Percentiles rank a stretch among this genome's conserved stretches.
Conservation (phyloP, 2,797 vertebrate species). For the Ispidina picta region DNA sequence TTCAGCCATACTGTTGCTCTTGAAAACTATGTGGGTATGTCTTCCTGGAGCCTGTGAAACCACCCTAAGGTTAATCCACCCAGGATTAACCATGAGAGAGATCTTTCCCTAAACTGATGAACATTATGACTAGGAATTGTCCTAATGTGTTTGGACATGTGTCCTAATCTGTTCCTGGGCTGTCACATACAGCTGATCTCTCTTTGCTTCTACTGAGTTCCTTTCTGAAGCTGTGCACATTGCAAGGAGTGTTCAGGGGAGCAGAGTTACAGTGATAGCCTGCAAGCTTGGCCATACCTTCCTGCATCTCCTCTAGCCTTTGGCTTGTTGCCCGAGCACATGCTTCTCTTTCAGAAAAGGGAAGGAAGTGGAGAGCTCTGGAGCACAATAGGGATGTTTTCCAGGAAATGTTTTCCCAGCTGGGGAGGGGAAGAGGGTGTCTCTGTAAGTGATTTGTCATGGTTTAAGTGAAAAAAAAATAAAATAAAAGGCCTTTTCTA, state of each 20-base stretch:
- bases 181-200: background rate
- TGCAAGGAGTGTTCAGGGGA: background rate
- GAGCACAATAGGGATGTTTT: constrained; percentile 58
- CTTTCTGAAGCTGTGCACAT: background rate
- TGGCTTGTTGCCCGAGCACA: constrained; percentile 16
- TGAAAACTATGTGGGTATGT: background rate
- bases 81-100: background rate
- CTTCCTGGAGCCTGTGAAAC: background rate
- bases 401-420: constrained; percentile 58
- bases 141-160: background rate
- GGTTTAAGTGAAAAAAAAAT: background rate
- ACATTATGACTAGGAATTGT: rapidly evolving
- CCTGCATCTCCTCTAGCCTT: background rate
- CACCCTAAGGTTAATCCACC: background rate
- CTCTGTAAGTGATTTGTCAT: background rate
- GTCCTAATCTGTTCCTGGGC: background rate
- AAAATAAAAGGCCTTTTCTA: background rate
- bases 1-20: background rate
- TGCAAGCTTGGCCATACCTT: background rate
- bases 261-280: background rate
- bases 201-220: background rate
- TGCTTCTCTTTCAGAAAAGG: constrained; percentile 21
- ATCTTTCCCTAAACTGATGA: background rate
- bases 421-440: constrained; percentile 13
- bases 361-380: constrained; percentile 37